phyloP scores from a whole-genome alignment of 1,140 invertebrate species.

The Ceratina japonica region DNA sequence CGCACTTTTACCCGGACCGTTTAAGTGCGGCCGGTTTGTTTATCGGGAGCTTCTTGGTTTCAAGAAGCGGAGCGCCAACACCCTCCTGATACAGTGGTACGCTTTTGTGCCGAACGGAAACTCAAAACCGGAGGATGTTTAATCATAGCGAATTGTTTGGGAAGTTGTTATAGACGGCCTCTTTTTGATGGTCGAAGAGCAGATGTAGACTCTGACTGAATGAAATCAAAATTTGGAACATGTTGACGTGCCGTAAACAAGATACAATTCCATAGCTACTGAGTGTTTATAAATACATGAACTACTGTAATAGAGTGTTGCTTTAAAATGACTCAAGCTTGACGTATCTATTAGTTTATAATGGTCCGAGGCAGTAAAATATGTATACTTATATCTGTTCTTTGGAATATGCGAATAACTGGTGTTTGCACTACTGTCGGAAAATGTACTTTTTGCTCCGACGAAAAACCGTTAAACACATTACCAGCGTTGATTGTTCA shows the following conservation, averaged over 20 bases:
- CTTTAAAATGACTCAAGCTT: neutral
- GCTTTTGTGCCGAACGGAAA: neutral
- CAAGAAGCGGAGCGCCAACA: neutral
- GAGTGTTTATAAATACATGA: neutral
- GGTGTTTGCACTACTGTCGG: neutral
- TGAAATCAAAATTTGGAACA: neutral
- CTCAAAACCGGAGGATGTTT: neutral
- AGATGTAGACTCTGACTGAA: neutral
- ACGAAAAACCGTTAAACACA: conserved; percentile 24
- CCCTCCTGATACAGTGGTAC: neutral
- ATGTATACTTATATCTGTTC: neutral
- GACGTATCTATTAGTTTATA: neutral
- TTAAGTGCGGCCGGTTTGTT: conserved; percentile 34
- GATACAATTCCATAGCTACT: neutral
- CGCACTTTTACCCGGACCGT: conserved; percentile 40
- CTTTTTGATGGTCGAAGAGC: neutral
- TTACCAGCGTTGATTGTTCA: neutral
- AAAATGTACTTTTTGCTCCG: neutral
- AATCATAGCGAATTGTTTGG: neutral
- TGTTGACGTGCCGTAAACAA: neutral
- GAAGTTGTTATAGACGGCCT: neutral
- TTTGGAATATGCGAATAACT: neutral
- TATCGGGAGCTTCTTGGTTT: conserved; percentile 17
- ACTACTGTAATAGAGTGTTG: neutral
- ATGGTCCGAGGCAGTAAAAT: neutral